Percentiles rank a stretch among this genome's conserved stretches.
These are phyloP conservation scores for Amyelois transitella DNA, from an alignment of 1,140 invertebrate genomes.

Conservation along the genomic window DNA sequence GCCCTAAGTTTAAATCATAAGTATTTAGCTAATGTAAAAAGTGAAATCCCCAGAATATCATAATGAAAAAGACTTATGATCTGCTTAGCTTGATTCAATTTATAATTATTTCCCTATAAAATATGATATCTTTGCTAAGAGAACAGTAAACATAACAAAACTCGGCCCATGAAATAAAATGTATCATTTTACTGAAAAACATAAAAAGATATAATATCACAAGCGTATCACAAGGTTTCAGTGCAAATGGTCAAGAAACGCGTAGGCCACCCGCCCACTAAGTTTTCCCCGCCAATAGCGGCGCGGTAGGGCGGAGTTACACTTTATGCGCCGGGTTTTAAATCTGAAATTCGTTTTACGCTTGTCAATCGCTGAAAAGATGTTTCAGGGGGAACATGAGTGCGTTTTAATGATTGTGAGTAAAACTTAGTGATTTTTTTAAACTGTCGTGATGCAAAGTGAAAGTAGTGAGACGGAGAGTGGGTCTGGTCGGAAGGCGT, in stretches of 20 bases:
- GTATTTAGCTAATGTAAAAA: too few relatives aligned
- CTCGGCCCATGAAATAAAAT: slow-evolving; percentile 16
- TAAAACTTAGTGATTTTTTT: background rate
- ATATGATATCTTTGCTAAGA: background rate
- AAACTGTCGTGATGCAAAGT: slow-evolving; percentile 33
- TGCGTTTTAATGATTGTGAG: background rate
- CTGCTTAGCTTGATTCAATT: too few relatives aligned
- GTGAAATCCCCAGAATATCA: too few relatives aligned
- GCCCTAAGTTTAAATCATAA: too few relatives aligned
- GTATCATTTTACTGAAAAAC: slow-evolving; percentile 43
- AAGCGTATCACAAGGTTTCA: slow-evolving; percentile 8
- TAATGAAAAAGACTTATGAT: too few relatives aligned
- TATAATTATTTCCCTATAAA: background rate
- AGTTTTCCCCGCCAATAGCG: slow-evolving; percentile 32
- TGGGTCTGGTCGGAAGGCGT: slow-evolving; percentile 37
- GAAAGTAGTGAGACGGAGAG: slow-evolving; percentile 36
- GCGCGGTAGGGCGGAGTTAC: slow-evolving; percentile 32
- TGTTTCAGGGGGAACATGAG: slow-evolving; percentile 46
- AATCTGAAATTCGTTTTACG: slow-evolving; percentile 43
- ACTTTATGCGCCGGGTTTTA: slow-evolving; percentile 23
- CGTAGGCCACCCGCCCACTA: slow-evolving; percentile 29
- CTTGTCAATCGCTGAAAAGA: slow-evolving; percentile 52
- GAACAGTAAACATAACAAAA: slow-evolving; percentile 1
- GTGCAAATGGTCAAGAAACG: slow-evolving; percentile 8
- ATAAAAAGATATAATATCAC: too few relatives aligned